Evolutionary conservation across 2,888 invertebrate species (phyloP), one percentile per base, ranked within the genome.

Genomic region (Cephus pygmeus): DNA sequence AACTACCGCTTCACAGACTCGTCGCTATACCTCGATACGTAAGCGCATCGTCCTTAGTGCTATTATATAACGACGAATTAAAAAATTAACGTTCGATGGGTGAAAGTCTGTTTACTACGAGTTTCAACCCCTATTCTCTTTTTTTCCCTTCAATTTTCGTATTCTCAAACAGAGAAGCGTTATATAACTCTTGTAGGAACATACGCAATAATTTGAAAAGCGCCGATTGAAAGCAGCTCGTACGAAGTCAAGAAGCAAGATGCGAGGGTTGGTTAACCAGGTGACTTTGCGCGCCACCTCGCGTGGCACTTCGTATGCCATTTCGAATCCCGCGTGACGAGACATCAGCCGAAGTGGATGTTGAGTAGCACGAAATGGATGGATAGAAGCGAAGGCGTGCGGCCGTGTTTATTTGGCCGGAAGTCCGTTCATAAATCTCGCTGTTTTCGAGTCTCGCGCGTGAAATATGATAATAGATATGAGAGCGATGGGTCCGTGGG

Each of bases 351-450:
- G 23, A 56, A 56, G 56, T 56, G 56, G 56, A 9, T 23, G 56
- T 9, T 23, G 9, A 56, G 56, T 23, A 23, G 15, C 56, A 23
- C 56, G 56, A 56, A 56, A 56, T 56, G 56, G 23, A 23, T 23
- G 56, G 6, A 56, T 23, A 23, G 56, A 56, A 23, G 56, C 56
- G 56, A 56, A 56, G 56, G 2, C 77, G 73, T 69, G 23, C 82
- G 80, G 81, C 83, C 83, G 83, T 88, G 87, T 88, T 89, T 90
- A 89, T 90, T 89, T 88, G 87, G 86, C 85, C 88, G 86, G 85
- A 87, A 88, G 87, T 86, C 86, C 87, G 87, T 87, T 87, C 89
- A 88, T 90, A 90, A 90, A 90, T 90, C 89, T 88, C 86, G 83
- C 87, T 89, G 89, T 90, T 89, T 89, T 88, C 89, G 85, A 88